These are phyloP conservation scores for Ormia ochracea DNA, from an alignment of 2,888 invertebrate genomes.

Conservation along the genomic window DNA sequence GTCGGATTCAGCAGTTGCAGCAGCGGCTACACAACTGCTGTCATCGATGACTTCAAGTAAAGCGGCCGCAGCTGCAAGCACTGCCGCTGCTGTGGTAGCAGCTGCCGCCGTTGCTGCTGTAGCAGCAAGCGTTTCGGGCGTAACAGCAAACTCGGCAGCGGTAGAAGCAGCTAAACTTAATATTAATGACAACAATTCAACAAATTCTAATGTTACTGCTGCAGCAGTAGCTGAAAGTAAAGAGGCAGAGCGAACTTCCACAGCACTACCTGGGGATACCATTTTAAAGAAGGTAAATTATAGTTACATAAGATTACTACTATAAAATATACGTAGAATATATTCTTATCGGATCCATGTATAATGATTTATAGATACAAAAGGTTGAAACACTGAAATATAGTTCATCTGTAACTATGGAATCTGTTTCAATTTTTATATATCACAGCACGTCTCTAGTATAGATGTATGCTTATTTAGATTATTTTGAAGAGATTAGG, in stretches of 20 bases:
- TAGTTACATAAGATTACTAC: not conserved
- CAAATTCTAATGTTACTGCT: constrained; percentile 57
- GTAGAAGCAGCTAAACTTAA: constrained; percentile 54
- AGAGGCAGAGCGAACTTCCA: constrained; percentile 55
- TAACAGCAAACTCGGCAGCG: constrained; percentile 55
- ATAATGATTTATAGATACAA: no score
- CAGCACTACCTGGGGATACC: constrained; percentile 63
- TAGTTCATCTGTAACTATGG: no score
- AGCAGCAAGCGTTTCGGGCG: constrained; percentile 64
- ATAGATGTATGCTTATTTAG: no score
- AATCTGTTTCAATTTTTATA: no score
- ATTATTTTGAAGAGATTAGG: no score
- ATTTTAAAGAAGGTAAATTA: constrained; percentile 65
- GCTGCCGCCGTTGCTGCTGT: constrained; percentile 66
- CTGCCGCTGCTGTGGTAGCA: constrained; percentile 66
- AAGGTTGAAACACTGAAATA: no score
- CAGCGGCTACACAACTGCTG: constrained; percentile 74
- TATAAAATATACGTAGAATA: no score
- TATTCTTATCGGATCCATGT: no score
- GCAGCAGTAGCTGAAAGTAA: constrained; percentile 53
- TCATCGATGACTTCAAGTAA: constrained; percentile 72
- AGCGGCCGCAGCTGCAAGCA: constrained; percentile 75
- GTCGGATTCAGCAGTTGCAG: constrained; percentile 70
- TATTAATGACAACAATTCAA: constrained; percentile 56
- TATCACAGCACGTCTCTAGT: no score